Evolutionary conservation across 2,113 vertebrate species (phyloP).

Genomic region (Cynoglossus semilaevis): DNA sequence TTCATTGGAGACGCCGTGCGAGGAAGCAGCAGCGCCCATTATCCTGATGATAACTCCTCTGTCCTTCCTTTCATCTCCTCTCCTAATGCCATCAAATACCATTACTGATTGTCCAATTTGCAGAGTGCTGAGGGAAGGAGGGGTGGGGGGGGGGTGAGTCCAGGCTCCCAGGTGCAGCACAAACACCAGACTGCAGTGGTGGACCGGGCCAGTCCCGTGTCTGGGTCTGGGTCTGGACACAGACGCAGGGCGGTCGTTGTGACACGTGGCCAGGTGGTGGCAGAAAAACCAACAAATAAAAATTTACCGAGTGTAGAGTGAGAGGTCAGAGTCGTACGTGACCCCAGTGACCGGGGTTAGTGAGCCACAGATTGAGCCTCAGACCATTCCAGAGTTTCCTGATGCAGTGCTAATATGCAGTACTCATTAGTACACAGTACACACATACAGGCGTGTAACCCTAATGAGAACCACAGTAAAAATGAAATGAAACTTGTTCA

Average conservation of each 20-base stretch:
- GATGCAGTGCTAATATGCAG: neutral
- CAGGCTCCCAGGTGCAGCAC: slow-evolving; percentile 46
- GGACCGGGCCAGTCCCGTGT: too few relatives aligned
- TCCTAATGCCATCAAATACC: slow-evolving; percentile 73
- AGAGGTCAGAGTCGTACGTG: slow-evolving; percentile 34
- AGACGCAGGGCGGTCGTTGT: too few relatives aligned
- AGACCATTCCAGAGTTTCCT: slow-evolving; percentile 5
- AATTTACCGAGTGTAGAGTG: slow-evolving; percentile 42
- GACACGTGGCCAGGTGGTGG: slow-evolving; percentile 14
- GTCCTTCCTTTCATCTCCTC: slow-evolving; percentile 70
- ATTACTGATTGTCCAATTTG: slow-evolving; percentile 74
- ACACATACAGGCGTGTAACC: too few relatives aligned
- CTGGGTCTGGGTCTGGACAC: too few relatives aligned
- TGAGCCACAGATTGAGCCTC: slow-evolving; percentile 22
- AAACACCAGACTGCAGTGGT: slow-evolving; percentile 33
- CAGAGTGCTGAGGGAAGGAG: slow-evolving; percentile 61
- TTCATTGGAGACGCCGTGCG: slow-evolving; percentile 65
- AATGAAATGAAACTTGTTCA: too few relatives aligned
- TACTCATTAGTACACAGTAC: too few relatives aligned
- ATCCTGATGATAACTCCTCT: slow-evolving; percentile 64
- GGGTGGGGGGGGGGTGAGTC: neutral
- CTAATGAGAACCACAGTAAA: too few relatives aligned
- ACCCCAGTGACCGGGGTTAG: slow-evolving; percentile 34
- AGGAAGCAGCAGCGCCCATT: slow-evolving; percentile 60
- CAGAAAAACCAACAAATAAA: slow-evolving; percentile 2